Evolutionary conservation across 2,888 invertebrate species (phyloP), one percentile per base, ranked within the genome.

Genomic region (Bursaphelenchus okinawaensis): DNA sequence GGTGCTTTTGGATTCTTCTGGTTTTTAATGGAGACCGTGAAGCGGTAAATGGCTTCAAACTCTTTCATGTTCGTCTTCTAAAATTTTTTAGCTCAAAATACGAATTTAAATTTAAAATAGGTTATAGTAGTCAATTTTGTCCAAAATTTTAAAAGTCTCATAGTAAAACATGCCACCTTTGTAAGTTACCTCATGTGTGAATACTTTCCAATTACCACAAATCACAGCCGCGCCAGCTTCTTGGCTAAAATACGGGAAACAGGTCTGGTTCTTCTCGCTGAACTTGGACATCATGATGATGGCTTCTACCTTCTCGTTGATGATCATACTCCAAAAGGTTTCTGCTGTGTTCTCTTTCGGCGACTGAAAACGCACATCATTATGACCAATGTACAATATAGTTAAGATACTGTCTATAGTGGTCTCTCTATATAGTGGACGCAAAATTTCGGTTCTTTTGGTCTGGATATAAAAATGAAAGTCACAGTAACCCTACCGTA

Each of bases 261-360:
- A 61, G 26, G 28, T 61, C 27, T 27, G 62, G 20, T 22, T 31
- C 22, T 27, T 55, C 31, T 62, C 62, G 19, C 28, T 27, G 55
- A 55, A 23, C 24, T 55, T 28, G 62, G 54, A 62, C 22, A 62
- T 52, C 62, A 62, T 62, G 16, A 61, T 24, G 24, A 67, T 66
- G 19, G 40, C 29, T 20, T 29, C n/a, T 6, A 20, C 23, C 19
- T 50, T 24, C 58, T 67, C 67, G 50, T 67, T 59, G 61, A 67
- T 52, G 8, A 67, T 56, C 67, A 67, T 67, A n/a, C 55, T 12
- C 67, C 67, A 67, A 24, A 67, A 67, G 29, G 51, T 52, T 16
- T 26, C 54, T 16, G 54, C 26, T 22, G 62, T 62, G 7, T 51
- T 62, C 22, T 62, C 62, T 52, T 52, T 52, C 20, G 62, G 62